Base-by-base conservation (phyloP, 2,888 invertebrate species). In the Aphodius granarius region DNA sequence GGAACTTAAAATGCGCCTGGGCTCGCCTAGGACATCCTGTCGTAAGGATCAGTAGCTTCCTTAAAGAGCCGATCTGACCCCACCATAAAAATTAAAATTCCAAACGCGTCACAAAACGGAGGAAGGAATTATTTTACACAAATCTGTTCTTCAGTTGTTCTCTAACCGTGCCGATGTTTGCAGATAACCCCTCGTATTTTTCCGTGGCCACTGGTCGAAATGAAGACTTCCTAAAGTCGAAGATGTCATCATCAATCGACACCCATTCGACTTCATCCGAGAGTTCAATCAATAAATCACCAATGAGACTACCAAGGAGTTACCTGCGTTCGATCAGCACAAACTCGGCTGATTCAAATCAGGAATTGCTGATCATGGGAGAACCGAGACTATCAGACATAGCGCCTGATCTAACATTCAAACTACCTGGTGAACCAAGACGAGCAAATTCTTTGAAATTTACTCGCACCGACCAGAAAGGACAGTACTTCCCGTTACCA, bases 111-210 rank as follows among this genome's bases (percentile, higher is more conserved):
- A 65, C 64, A 66, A 68, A 22, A 73, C 62, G 68, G 22, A 23
- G 43, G 43, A 43, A 43, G 43, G 43, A 43, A 43, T 43, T 20
- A 68, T 15, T 22, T 21, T 68, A 20, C 68, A 16, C 73, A 65
- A 22, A 20, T 73, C 20, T 62, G 63, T 73, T 63, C 68, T 68
- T 22, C 21, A 20, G 16, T 75, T 23, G 73, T 79, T 76, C 79
- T 66, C 43, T 63, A 75, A 23, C 77, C 76, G 43, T 66, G 73
- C 79, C 77, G 74, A 79, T 88, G 86, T 89, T 90, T 81, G 80
- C 90, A 94, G 94, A 94, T 88, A 94, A 94, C 87, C 94, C 94
- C 68, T 94, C 94, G 78, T 94, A 94, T 86, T 94, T 94, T 86
- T 91, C 93, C 83, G 87, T 93, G 82, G 89, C 90, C 80, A 89